These are phyloP conservation scores for Crematogaster levior DNA, from an alignment of 2,888 invertebrate species.

Conservation along the genomic window DNA sequence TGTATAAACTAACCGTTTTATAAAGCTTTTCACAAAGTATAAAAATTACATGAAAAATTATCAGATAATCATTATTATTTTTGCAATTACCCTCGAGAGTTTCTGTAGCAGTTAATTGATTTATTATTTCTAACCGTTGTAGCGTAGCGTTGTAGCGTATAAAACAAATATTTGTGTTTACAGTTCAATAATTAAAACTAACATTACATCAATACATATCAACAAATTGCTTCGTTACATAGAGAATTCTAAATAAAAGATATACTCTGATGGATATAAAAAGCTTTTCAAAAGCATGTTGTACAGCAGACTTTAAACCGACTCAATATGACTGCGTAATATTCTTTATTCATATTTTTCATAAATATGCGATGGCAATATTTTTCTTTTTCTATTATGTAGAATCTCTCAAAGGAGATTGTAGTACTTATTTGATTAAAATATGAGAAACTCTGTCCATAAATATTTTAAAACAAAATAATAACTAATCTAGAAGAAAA, in stretches of 20 bases:
- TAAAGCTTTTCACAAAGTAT: conserved; percentile 6
- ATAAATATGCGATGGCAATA: not conserved
- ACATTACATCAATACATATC: not conserved
- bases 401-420: not conserved
- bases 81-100: not conserved
- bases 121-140: conserved; percentile 15
- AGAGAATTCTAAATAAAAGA: not conserved
- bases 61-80: conserved; percentile 13
- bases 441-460: not conserved
- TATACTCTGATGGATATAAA: not conserved
- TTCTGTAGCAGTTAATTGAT: not conserved
- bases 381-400: not conserved
- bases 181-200: conserved; percentile 15
- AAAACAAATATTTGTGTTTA: not conserved
- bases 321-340: not conserved
- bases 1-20: not conserved
- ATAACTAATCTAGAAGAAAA: not conserved
- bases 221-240: not conserved
- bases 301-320: not conserved
- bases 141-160: not conserved
- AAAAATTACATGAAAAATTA: conserved; percentile 19
- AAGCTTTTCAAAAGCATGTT: not conserved
- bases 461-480: conserved; percentile 1
- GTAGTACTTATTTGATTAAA: not conserved
- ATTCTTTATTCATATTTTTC: not conserved